These are phyloP conservation scores for Hylaeus volcanicus DNA, from an alignment of 1,140 invertebrate genomes.

Conservation along the genomic window DNA sequence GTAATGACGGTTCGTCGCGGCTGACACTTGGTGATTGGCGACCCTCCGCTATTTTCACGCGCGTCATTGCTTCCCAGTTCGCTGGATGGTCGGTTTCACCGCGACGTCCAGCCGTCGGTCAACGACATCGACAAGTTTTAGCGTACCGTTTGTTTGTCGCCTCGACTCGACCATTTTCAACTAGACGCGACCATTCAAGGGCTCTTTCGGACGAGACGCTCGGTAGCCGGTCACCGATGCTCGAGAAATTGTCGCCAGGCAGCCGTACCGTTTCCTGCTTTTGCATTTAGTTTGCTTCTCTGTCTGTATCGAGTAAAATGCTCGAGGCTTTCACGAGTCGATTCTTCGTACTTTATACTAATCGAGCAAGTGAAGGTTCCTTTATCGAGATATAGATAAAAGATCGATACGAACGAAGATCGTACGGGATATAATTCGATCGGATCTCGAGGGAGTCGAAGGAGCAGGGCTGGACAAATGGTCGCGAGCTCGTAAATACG, in stretches of 20 bases:
- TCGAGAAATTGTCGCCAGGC: too few relatives aligned
- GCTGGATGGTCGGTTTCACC: neutral
- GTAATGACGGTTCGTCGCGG: conserved; percentile 70
- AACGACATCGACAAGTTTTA: conserved; percentile 3
- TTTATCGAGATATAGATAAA: too few relatives aligned
- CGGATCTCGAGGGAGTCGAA: conserved; percentile 18
- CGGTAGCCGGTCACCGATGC: too few relatives aligned
- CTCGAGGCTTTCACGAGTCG: too few relatives aligned
- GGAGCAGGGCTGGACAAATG: conserved; percentile 23
- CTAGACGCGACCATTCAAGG: neutral
- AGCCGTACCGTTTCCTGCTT: too few relatives aligned
- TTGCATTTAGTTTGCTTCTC: neutral
- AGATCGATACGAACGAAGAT: conserved; percentile 9
- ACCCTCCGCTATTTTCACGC: conserved; percentile 57
- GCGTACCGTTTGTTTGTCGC: neutral
- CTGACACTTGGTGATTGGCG: conserved; percentile 63
- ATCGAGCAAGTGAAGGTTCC: too few relatives aligned
- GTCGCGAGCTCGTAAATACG: conserved; percentile 46
- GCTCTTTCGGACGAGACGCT: too few relatives aligned
- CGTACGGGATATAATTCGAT: neutral
- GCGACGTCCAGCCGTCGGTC: conserved; percentile 14
- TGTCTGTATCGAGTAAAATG: neutral
- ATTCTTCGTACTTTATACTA: too few relatives aligned
- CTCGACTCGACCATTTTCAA: too few relatives aligned
- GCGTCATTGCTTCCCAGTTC: conserved; percentile 40